A percentile compares a stretch with the other conserved stretches of the same genome.
Conservation (phyloP, 2,797 vertebrate species). For the Halcyon leucocephala region DNA sequence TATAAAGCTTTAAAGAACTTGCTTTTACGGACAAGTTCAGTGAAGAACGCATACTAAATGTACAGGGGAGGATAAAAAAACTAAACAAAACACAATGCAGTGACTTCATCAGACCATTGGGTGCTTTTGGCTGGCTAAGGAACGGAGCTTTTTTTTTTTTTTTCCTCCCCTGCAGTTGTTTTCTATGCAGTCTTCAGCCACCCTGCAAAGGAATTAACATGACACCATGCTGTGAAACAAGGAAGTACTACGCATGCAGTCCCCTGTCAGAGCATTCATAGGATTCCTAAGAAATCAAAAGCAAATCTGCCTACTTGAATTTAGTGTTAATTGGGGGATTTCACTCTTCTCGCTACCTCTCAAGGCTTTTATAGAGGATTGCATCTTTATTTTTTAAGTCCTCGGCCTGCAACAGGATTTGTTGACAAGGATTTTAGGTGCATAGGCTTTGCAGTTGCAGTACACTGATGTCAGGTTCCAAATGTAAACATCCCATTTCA, state of each 20-base stretch:
- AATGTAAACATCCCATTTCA: background rate
- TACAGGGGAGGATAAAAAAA: background rate
- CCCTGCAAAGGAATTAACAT: constrained; percentile 70
- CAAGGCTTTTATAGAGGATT: background rate
- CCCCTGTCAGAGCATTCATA: background rate
- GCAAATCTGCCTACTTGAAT: background rate
- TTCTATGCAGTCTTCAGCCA: constrained; percentile 62
- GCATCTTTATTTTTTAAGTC: background rate
- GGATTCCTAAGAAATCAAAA: background rate
- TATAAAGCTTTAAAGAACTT: background rate
- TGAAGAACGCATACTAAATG: background rate
- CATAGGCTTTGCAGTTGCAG: background rate
- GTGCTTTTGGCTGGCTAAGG: constrained; percentile 18
- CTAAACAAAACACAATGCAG: background rate
- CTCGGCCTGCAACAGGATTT: background rate
- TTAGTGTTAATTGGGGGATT: background rate
- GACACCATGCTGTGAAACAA: constrained; percentile 62
- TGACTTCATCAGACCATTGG: constrained; percentile 60
- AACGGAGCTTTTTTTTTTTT: constrained; percentile 25
- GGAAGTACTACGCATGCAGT: constrained; percentile 31
- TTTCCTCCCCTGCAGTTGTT: constrained; percentile 27
- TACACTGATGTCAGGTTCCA: background rate
- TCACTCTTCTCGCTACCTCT: background rate
- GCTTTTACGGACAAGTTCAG: background rate
- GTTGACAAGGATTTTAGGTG: background rate